Evolutionary conservation across 2,797 vertebrate species (phyloP).

Genomic region (Uromys caudimaculatus): DNA sequence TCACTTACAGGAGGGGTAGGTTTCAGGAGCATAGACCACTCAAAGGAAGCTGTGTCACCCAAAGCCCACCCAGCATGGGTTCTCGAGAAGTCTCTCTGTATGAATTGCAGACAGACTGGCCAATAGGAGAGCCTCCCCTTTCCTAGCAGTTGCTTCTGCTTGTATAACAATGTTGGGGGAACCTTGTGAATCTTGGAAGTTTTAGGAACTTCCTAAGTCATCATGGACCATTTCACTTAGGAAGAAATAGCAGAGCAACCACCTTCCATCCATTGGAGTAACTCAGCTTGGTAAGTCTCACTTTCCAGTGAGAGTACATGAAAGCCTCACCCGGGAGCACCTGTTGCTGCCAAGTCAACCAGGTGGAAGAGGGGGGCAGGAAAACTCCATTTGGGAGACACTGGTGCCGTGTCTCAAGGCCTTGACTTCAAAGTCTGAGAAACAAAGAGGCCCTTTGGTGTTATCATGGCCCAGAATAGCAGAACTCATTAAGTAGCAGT

Average conservation of each 20-base stretch:
- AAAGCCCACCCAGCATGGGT: background rate
- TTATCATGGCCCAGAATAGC: background rate
- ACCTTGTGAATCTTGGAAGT: background rate
- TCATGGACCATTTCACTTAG: background rate
- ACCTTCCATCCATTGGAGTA: background rate
- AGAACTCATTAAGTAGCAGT: constrained; percentile 70
- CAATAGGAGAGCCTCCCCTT: background rate
- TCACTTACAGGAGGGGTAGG: background rate
- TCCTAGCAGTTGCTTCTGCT: background rate
- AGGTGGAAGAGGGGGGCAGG: background rate
- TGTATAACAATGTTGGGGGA: background rate
- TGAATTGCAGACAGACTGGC: background rate
- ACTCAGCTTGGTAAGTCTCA: background rate
- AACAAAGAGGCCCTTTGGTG: constrained; percentile 31
- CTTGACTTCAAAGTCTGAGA: constrained; percentile 46
- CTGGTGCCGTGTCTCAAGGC: background rate
- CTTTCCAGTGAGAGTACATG: background rate
- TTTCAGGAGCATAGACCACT: background rate
- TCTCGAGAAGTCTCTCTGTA: background rate
- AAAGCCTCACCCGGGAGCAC: background rate
- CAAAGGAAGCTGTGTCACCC: background rate
- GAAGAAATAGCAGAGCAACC: background rate
- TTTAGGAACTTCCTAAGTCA: background rate
- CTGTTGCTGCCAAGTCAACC: background rate
- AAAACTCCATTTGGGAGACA: background rate